Percentiles rank a stretch among this genome's conserved stretches.
Conservation (phyloP, 1,140 invertebrate species). For the Helicoverpa zea region DNA sequence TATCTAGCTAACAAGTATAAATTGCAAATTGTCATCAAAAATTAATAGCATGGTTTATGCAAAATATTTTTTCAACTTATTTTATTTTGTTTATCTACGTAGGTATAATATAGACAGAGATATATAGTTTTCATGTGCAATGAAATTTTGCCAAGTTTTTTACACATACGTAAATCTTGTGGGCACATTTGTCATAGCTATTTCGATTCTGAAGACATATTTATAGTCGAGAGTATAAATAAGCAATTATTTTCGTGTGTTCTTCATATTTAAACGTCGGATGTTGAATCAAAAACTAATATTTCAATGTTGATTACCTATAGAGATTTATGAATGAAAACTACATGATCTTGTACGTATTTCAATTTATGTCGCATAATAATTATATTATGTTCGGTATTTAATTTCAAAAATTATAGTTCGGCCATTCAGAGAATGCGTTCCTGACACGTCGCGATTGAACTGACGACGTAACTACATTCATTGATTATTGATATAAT, state of each 20-base stretch:
- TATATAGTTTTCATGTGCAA: slow-evolving; percentile 18
- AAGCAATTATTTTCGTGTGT: slow-evolving; percentile 1
- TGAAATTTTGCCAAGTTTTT: slow-evolving; percentile 40
- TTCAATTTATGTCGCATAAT: not conserved
- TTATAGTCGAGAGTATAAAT: not conserved
- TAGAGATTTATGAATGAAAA: not conserved
- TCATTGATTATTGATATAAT: no score
- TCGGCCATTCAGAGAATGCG: no score
- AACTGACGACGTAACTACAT: no score
- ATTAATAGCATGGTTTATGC: not conserved
- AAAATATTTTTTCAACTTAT: not conserved
- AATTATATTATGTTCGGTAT: no score
- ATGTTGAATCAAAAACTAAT: not conserved
- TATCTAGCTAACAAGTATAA: not conserved
- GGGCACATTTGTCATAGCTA: slow-evolving; percentile 33
- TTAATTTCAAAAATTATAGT: no score
- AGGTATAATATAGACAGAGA: slow-evolving; percentile 10
- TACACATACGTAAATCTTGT: slow-evolving; percentile 5
- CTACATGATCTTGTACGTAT: not conserved
- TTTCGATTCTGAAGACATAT: slow-evolving; percentile 5
- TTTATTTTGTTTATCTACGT: not conserved
- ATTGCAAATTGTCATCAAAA: not conserved
- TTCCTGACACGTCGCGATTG: no score
- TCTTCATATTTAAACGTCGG: not conserved
- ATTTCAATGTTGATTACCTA: not conserved